Conservation (phyloP, 2,113 vertebrate genomes). For the Phalacrocorax carbo region DNA sequence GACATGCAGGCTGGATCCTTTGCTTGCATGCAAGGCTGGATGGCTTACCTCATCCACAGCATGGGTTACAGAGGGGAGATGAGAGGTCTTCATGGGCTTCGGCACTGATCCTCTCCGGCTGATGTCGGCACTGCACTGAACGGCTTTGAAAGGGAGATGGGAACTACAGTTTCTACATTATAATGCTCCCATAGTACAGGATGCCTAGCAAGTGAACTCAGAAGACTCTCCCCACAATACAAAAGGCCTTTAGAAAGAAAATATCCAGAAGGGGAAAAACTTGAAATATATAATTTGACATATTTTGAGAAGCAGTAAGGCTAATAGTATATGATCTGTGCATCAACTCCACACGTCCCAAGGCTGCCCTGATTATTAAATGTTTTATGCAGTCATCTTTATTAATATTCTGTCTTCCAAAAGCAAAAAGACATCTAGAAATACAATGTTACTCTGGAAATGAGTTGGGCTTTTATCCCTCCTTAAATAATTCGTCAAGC, state of each 20-base stretch:
- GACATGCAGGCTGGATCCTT: neutral
- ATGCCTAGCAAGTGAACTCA: neutral
- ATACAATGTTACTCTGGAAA: neutral
- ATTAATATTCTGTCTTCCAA: neutral
- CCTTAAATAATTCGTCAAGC: neutral
- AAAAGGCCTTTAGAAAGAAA: neutral
- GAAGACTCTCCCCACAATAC: neutral
- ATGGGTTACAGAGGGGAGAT: neutral
- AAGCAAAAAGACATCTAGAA: neutral
- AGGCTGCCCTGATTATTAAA: neutral
- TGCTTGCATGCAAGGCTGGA: neutral
- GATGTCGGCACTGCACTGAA: neutral
- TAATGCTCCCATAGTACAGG: neutral
- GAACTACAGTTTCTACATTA: neutral
- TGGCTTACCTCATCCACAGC: neutral
- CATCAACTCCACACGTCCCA: neutral
- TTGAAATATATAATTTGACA: neutral
- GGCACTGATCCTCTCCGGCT: neutral
- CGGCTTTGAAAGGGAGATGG: neutral
- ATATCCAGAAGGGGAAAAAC: neutral
- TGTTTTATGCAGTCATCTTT: neutral
- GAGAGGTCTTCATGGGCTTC: neutral
- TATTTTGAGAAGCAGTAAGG: neutral
- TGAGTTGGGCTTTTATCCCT: neutral
- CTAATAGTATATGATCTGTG: neutral